Evolutionary conservation across 35 echinoderm and acorn worm species (phyloP).

Genomic region (Hemicentrotus pulcherrimus): DNA sequence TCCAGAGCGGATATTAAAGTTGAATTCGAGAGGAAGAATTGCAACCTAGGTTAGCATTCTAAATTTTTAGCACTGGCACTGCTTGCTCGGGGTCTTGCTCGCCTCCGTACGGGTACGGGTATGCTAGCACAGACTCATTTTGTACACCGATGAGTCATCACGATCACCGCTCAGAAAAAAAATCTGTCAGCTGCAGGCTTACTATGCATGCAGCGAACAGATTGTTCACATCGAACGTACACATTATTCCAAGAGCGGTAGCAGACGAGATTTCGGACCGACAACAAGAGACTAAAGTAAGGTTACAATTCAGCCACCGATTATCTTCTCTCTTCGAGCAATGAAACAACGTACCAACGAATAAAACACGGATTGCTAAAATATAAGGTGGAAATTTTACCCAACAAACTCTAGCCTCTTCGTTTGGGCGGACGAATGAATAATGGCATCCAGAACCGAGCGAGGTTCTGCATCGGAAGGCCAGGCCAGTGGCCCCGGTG

Average conservation of each 20-base stretch:
- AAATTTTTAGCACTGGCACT: neutral
- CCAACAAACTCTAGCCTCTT: neutral
- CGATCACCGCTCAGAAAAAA: too few relatives aligned
- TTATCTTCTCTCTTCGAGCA: neutral
- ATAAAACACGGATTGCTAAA: neutral
- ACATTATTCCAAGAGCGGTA: neutral
- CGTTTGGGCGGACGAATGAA: neutral
- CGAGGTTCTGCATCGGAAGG: constrained; percentile 8
- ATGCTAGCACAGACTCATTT: neutral
- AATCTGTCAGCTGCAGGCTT: too few relatives aligned
- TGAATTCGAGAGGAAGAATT: too few relatives aligned
- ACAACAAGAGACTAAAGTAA: too few relatives aligned
- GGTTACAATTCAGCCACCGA: too few relatives aligned
- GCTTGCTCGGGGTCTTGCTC: too few relatives aligned
- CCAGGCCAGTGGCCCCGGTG: neutral
- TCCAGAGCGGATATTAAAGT: too few relatives aligned
- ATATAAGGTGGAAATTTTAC: neutral
- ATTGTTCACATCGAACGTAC: neutral
- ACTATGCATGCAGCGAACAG: neutral
- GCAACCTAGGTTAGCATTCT: neutral
- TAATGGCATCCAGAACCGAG: constrained; percentile 24
- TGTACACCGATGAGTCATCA: neutral
- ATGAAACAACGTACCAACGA: neutral
- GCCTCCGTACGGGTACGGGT: neutral
- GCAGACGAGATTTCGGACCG: neutral